phyloP scores from a whole-genome alignment of 2,113 vertebrate species.

The Tenebrosternarchus preto region DNA sequence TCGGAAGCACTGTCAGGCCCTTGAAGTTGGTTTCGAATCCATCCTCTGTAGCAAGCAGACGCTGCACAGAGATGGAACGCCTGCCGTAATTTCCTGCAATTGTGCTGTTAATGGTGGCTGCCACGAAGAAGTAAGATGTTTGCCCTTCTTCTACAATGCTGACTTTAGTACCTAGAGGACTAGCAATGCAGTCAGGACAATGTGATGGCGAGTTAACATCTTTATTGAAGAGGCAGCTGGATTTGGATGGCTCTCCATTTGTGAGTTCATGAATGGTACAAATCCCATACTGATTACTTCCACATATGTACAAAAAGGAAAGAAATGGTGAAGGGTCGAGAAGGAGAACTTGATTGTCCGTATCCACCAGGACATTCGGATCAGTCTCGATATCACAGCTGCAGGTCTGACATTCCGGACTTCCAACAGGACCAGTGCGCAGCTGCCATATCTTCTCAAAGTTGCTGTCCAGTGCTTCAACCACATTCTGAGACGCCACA shows the following conservation, averaged over 20 bases:
- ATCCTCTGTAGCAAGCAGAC: conserved; percentile 78
- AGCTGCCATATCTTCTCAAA: conserved; percentile 70
- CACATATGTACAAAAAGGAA: conserved; percentile 80
- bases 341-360: conserved; percentile 81
- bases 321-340: conserved; percentile 69
- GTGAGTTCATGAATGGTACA: conserved; percentile 80
- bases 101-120: conserved; percentile 75
- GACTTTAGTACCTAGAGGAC: conserved; percentile 84
- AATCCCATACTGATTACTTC: conserved; percentile 79
- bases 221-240: conserved; percentile 77
- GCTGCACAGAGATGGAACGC: conserved; percentile 80
- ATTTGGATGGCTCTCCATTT: accelerated
- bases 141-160: conserved; percentile 69
- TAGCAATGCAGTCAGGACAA: conserved; percentile 88
- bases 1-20: conserved; percentile 79
- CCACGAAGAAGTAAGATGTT: conserved; percentile 79
- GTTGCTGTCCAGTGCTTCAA: conserved; percentile 70
- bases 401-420: conserved; percentile 79
- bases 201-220: conserved; percentile 55
- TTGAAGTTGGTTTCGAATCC: conserved; percentile 76
- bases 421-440: conserved; percentile 82
- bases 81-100: conserved; percentile 76
- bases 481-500: conserved; percentile 80
- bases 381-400: conserved; percentile 58
- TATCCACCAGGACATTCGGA: conserved; percentile 67